Evolutionary conservation across 1,140 invertebrate genomes (phyloP).

Genomic region (Pseudomyrmex concolor): DNA sequence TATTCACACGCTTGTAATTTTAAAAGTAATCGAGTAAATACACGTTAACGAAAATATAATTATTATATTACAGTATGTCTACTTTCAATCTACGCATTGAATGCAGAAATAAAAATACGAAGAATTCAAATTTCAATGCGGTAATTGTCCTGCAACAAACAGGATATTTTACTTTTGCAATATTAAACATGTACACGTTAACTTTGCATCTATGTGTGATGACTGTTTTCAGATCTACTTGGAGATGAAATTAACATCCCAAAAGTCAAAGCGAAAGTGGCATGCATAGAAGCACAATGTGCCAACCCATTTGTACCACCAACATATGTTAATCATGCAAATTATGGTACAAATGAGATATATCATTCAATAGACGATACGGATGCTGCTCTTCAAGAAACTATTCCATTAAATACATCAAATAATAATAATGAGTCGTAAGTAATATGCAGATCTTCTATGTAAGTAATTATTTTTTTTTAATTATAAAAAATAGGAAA

Average conservation of each 20-base stretch:
- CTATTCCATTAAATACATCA: too few relatives aligned
- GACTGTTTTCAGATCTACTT: not conserved
- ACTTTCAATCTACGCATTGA: constrained; percentile 8
- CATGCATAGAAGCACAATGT: not conserved
- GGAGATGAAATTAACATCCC: not conserved
- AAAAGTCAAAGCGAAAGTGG: not conserved
- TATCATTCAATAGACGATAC: not conserved
- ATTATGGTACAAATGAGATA: not conserved
- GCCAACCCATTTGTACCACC: not conserved
- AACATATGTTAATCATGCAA: not conserved
- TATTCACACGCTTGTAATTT: constrained; percentile 15
- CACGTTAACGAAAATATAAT: constrained; percentile 23
- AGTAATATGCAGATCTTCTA: too few relatives aligned
- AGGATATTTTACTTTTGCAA: not conserved
- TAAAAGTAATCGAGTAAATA: constrained; percentile 1
- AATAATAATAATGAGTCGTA: too few relatives aligned
- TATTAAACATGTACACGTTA: not conserved
- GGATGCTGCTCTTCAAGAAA: not conserved
- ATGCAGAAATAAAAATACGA: constrained; percentile 25
- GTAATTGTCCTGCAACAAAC: constrained; percentile 3
- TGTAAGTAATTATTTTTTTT: too few relatives aligned
- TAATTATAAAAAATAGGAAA: too few relatives aligned
- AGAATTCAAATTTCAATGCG: constrained; percentile 2
- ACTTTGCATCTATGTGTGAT: not conserved
- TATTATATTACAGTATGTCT: constrained; percentile 35